A percentile compares a stretch with the other conserved stretches of the same genome.
These are phyloP conservation scores for Platygyra sinensis DNA, from an alignment of 64 coral and sea anemone genomes.

Conservation along the genomic window DNA sequence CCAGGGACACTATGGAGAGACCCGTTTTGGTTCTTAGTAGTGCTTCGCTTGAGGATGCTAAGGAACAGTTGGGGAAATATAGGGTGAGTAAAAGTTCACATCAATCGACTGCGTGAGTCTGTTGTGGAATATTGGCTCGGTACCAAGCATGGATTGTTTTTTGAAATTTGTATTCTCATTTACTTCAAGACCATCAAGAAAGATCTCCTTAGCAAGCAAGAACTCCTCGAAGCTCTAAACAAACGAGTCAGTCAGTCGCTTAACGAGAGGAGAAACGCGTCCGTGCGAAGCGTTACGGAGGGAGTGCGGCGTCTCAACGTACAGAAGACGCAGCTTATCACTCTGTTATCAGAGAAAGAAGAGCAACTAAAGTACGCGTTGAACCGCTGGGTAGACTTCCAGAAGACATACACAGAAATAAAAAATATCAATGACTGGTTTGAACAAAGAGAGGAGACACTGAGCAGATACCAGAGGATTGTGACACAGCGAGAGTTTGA, in stretches of 20 bases:
- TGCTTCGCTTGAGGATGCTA: conserved; percentile 56
- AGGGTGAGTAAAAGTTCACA: conserved; percentile 52
- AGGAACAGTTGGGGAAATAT: conserved; percentile 70
- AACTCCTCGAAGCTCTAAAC: conserved; percentile 51
- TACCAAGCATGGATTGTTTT: not conserved
- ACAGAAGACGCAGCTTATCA: conserved; percentile 40
- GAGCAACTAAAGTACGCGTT: conserved; percentile 61
- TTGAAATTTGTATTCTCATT: not conserved
- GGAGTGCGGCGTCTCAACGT: conserved; percentile 48
- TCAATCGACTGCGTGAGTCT: not conserved
- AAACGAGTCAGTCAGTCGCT: conserved; percentile 41
- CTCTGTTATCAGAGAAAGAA: conserved; percentile 67
- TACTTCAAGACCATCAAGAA: conserved; percentile 41
- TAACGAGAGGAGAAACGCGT: conserved; percentile 14
- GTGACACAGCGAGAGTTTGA: conserved; percentile 79
- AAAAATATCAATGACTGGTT: conserved; percentile 89
- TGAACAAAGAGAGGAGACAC: conserved; percentile 61
- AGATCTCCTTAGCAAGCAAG: conserved; percentile 47
- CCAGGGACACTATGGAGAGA: conserved; percentile 36
- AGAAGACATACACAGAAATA: conserved; percentile 71
- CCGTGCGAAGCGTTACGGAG: conserved; percentile 28
- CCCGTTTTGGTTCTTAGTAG: conserved; percentile 61
- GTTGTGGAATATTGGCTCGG: not conserved
- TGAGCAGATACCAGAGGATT: conserved; percentile 82
- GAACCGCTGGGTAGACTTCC: conserved; percentile 82